Base-by-base conservation (phyloP, 2,113 vertebrate species). In the Pycnonotus jocosus region DNA sequence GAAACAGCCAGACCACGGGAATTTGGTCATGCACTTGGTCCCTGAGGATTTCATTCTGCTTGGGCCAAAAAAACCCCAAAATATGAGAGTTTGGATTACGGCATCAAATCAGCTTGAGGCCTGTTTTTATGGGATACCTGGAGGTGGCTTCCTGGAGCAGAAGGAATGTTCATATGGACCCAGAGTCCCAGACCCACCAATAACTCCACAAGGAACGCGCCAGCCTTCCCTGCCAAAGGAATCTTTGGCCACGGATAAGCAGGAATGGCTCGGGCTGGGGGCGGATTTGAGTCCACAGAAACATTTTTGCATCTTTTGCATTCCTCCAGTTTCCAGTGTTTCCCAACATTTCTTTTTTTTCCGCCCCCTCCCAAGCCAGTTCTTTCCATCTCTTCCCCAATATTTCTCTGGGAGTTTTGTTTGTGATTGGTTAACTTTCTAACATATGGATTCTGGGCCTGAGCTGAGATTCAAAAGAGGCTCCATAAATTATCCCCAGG, bases 71-170 rank as follows among this genome's bases (percentile, higher is more conserved):
- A 37, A 22, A 70, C 14, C 23, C 28, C 50, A 45, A 66, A 92
- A 31, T 7, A 12, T 0, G 4, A 72, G 40, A 61, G 14, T 73
- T 66, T 24, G 56, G 56, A 45, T 28, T 6, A n/a, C 0, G 0
- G 30, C 18, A 47, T 20, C 17, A 9, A 4, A 48, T 54, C 25
- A 56, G 2, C 25, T 38, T 12, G 37, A 81, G 88, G 28, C 30
- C 15, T 31, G 45, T 15, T 81, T 54, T 78, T n/a, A 44, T 16
- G 42, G 56, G 56, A 51, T 45, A 14, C 6, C 45, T 42, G 60
- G 54, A 90, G 28, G 38, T 47, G 64, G 18, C 51, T 35, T 81
- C 61, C 44, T 68, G 53, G 73, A n/a, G 20, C 15, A 50, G 47
- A 22, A 70, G 74, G 82, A 92, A 90, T 35, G 48, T 82, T 48